These are phyloP conservation scores for Solenopsis invicta DNA, from an alignment of 1,140 invertebrate species.

Conservation along the genomic window DNA sequence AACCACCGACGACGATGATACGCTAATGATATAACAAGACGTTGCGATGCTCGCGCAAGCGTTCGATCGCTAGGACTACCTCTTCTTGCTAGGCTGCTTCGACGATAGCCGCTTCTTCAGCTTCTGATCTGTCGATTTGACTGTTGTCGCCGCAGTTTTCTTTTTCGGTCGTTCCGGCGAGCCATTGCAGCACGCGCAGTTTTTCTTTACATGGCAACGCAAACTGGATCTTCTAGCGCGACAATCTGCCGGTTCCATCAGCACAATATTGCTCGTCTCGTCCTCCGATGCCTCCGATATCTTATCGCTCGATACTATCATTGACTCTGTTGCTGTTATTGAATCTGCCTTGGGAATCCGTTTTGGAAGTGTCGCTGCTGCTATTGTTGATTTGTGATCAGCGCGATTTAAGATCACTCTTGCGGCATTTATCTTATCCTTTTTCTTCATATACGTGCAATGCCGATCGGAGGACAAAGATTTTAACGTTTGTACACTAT, in stretches of 20 bases:
- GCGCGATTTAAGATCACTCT: constrained; percentile 81
- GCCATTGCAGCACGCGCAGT: constrained; percentile 87
- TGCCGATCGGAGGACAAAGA: constrained; percentile 67
- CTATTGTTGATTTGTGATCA: constrained; percentile 74
- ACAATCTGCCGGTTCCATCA: constrained; percentile 80
- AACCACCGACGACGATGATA: constrained; percentile 25
- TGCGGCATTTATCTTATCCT: constrained; percentile 80
- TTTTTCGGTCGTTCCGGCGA: constrained; percentile 85
- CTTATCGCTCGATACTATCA: constrained; percentile 80
- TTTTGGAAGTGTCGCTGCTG: constrained; percentile 64
- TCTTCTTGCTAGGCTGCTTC: constrained; percentile 84
- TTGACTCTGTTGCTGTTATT: constrained; percentile 64
- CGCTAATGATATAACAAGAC: constrained; percentile 47
- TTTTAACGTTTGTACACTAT: constrained; percentile 72
- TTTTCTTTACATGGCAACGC: constrained; percentile 87
- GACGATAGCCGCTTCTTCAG: constrained; percentile 82
- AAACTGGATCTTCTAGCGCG: constrained; percentile 86
- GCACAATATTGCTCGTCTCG: constrained; percentile 76
- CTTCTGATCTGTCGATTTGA: constrained; percentile 79
- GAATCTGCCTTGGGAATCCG: constrained; percentile 74
- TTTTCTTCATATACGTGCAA: constrained; percentile 80
- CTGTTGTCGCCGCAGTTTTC: constrained; percentile 70
- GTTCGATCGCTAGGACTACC: constrained; percentile 85
- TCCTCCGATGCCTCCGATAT: constrained; percentile 83
- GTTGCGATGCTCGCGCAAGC: constrained; percentile 69